These are phyloP conservation scores for Galbula dea DNA, from an alignment of 2,113 vertebrate species.

Conservation along the genomic window DNA sequence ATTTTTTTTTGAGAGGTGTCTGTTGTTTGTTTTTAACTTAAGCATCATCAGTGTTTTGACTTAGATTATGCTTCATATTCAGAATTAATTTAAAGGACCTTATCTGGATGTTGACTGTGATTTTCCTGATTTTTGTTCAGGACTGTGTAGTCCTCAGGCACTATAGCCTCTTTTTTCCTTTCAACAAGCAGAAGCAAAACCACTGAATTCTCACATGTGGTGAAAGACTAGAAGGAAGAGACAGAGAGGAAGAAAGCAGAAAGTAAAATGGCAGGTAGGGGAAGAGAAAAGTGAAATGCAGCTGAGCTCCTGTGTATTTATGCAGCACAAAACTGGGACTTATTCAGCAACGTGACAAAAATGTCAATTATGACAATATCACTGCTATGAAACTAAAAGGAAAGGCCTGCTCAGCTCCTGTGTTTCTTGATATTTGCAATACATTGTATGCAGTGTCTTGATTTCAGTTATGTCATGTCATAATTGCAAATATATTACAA, in stretches of 20 bases:
- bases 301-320: slow-evolving; percentile 35
- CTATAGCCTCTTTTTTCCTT: background rate
- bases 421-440: background rate
- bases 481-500: background rate
- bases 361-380: slow-evolving; percentile 17
- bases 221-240: background rate
- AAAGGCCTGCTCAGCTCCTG: background rate
- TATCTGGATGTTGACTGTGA: background rate
- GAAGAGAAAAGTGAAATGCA: background rate
- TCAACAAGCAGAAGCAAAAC: background rate
- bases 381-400: background rate
- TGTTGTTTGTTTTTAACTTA: background rate
- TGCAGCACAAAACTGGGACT: background rate
- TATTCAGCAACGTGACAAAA: slow-evolving; percentile 37
- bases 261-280: background rate
- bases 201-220: background rate
- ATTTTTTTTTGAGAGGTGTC: background rate
- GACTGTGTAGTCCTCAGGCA: background rate
- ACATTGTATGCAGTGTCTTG: background rate
- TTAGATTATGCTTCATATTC: background rate
- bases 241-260: background rate
- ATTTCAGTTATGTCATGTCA: background rate
- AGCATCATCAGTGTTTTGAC: background rate
- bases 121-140: background rate
- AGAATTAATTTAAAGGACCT: background rate